Evolutionary conservation across 2,888 invertebrate species (phyloP), one percentile per base, ranked within the genome.

Genomic region (Iselma pallidipennis): DNA sequence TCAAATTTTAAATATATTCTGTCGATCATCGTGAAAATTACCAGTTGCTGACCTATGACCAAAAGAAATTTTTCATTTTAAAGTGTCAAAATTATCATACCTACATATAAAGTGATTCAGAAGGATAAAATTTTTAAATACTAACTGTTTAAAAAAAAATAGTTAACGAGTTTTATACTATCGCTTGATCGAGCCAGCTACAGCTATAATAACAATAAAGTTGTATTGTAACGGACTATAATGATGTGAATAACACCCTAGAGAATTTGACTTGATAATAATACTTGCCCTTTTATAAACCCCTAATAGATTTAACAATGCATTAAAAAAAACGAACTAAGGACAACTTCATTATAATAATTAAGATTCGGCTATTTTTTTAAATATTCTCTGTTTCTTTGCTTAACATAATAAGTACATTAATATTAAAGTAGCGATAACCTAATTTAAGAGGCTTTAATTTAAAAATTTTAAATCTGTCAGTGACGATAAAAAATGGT

Each of bases 371-470:
- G 9, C 12, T 45, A 9, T n/a, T n/a, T 7, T 45, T 45, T 45
- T 42, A 14, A 16, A 42, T 42, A 4, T 16, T 4, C 21, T 9
- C 14, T 45, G 21, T 57, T 49, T 49, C 16, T 45, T 49, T 49
- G 9, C 14, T 53, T 49, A 54, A 4, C 37, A 61, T 61, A 57
- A 61, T 57, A 57, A 57, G 33, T 9, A n/a, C 51, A 57, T 61
- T 61, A 61, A 51, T 55, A 60, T 60, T 55, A 10, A 56, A 14
- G 49, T 42, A 14, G 58, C 64, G 54, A 64, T 70, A 71, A 68
- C 69, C 69, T 67, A 69, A 71, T 69, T 71, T 69, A 69, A 72
- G 69, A 66, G 56, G 69, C 67, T 69, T 65, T 59, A 59, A 63
- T 59, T 67, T 66, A 71, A 71, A 69, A 70, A 68, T 66, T 63